Conservation (phyloP, 2,113 vertebrate species). For the Noturus placidus region DNA sequence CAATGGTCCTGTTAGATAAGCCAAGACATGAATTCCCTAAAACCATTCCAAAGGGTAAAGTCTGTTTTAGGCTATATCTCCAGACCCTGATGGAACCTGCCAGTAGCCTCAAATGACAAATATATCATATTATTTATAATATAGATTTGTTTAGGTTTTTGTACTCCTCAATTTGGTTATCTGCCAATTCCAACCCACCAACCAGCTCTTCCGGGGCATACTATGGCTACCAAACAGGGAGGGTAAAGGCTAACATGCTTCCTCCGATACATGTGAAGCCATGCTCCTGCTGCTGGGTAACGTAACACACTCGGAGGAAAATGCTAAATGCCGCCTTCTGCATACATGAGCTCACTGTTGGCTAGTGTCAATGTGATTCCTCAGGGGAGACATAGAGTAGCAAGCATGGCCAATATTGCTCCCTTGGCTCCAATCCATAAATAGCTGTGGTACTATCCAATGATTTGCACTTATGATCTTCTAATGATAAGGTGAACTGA, state of each 20-base stretch:
- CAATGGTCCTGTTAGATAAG: not conserved
- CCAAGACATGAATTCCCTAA: not conserved
- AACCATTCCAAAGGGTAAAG: not conserved
- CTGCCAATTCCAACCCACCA: not conserved
- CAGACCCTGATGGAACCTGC: not conserved
- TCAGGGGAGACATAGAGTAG: not conserved
- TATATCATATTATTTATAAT: not conserved
- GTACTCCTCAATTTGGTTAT: not conserved
- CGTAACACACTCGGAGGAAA: not conserved
- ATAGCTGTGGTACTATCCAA: not conserved
- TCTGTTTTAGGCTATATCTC: not conserved
- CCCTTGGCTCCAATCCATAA: not conserved
- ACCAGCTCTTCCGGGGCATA: not conserved
- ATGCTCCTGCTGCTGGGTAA: not conserved
- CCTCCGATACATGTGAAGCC: not conserved
- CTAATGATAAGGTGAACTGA: not conserved
- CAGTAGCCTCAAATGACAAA: not conserved
- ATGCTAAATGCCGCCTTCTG: not conserved
- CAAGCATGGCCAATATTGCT: not conserved
- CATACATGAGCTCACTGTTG: not conserved
- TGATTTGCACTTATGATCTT: not conserved
- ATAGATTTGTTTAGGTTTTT: no score
- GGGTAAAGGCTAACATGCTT: not conserved
- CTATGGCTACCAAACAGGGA: not conserved
- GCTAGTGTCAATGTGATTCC: not conserved